Conservation (phyloP, 2,888 invertebrate species). For the Cataglyphis altisquamis region DNA sequence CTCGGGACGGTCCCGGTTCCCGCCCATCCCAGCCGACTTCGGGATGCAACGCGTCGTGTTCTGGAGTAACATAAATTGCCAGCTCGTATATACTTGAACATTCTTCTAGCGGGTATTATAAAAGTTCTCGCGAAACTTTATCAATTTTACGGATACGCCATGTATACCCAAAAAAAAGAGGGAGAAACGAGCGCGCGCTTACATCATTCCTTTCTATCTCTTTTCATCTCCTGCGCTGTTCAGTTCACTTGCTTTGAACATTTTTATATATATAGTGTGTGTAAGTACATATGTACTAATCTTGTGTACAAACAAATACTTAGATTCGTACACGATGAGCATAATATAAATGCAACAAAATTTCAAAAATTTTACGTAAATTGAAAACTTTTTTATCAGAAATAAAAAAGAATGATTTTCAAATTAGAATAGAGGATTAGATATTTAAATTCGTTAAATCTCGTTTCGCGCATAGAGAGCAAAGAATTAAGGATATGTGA, state of each 20-base stretch:
- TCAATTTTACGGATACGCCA: conserved; percentile 85
- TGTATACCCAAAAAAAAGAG: conserved; percentile 70
- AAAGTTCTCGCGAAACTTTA: conserved; percentile 85
- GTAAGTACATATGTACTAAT: background rate
- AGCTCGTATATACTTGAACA: conserved; percentile 82
- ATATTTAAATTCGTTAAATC: background rate
- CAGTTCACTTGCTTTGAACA: conserved; percentile 6
- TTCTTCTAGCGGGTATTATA: conserved; percentile 84
- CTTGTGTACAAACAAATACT: background rate
- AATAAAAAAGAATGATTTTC: background rate
- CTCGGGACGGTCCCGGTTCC: conserved; percentile 44
- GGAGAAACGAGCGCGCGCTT: conserved; percentile 48
- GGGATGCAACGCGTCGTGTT: conserved; percentile 43
- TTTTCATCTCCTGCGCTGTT: background rate
- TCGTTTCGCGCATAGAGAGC: background rate
- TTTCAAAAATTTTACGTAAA: background rate
- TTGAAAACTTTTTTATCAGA: background rate
- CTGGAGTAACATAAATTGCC: conserved; percentile 82
- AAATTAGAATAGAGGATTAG: background rate
- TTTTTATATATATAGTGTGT: conserved; percentile 12
- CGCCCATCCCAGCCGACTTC: conserved; percentile 43
- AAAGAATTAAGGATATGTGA: background rate
- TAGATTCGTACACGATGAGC: background rate
- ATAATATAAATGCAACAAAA: background rate
- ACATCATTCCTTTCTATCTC: background rate